Base-by-base conservation (phyloP, 1,140 invertebrate species). In the Heliothis subflexa region DNA sequence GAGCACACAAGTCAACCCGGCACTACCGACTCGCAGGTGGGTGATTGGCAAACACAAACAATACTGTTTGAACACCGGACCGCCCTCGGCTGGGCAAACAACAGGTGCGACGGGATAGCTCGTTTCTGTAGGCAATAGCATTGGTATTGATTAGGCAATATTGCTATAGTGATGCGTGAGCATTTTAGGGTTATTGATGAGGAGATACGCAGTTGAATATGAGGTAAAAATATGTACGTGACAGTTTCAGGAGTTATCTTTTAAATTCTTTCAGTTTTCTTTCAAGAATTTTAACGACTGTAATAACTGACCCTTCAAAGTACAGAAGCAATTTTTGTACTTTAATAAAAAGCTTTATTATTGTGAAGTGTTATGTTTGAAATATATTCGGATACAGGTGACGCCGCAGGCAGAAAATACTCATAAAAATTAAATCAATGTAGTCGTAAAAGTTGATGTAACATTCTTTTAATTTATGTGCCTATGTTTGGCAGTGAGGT, bases 31-130 rank as follows among this genome's bases (percentile, higher is more conserved):
- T 14, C 12, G 47, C 64, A 68, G 64, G 64, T 68, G 64, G 64
- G 18, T 68, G 47, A 18, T 68, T n/a, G 7, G 40, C 61, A 64
- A 64, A 62, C 33, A 62, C 62, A 66, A 66, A 68, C 47, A 68
- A 13, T 2, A 11, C 40, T 68, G 64, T 68, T 49, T 68, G 64
- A 21, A 50, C 45, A 49, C 33, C 16, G 64, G 47, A 21, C 64
- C 64, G 47, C 64, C 64, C 64, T 68, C 64, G 64, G 47, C 64
- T 68, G 18, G 18, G 64, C 47, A 68, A 49, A 68, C 64, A 68
- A 50, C 64, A 68, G 64, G 64, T 68, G 64, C 50, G 61, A 68
- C 45, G 33, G 40, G 64, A 68, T 47, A 49, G 45, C 7, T 11
- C 14, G 59, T 45, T 3, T 45, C n/a, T 14, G 40, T 12, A 5